Base-by-base conservation (phyloP, 1,140 invertebrate species). In the Caerostris darwini region DNA sequence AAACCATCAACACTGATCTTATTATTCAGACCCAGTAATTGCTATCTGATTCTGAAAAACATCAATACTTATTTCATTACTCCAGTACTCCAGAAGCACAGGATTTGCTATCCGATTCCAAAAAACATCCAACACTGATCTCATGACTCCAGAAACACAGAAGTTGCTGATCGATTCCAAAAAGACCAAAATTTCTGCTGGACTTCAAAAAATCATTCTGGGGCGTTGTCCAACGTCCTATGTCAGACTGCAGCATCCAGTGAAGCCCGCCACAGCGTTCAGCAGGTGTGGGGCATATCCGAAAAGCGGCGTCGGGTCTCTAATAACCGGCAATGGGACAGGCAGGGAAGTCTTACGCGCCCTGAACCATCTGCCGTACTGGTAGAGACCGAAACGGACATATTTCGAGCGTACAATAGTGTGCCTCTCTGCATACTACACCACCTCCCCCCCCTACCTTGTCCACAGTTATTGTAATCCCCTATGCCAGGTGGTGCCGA, bases 381-480 rank as follows among this genome's bases (percentile, higher is more conserved):
- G 54, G 34, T 53, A 58, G 53, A n/a, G 56, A 56, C 54, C 56
- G 83, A 85, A 85, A 59, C 83, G n/a, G 56, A 53, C 71, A 77
- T 77, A 77, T 77, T 77, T 85, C 54, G 83, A 10, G 8, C 54
- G 56, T 34, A 57, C 54, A 85, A 85, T 59, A 57, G 57, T 85
- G 56, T 58, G 83, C 83, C 57, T 85, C 54, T n/a, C n/a, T 19
- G 56, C n/a, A 67, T 67, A 59, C 83, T 58, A 17, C 57, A 57
- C 54, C 82, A 14, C 54, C 7, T n/a, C 56, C 56, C 50, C 69
- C 67, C 59, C 59, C 88, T 19, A 34, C 64, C 86, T 50, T 56
- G n/a, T 90, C 88, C 67, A 69, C 67, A 90, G 88, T 90, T 90
- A 90, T 90, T 90, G 69, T 90, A 90, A 77, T 90, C 64, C 64